Conservation (phyloP, 1,140 invertebrate species). For the Drosophila subpulchrella region DNA sequence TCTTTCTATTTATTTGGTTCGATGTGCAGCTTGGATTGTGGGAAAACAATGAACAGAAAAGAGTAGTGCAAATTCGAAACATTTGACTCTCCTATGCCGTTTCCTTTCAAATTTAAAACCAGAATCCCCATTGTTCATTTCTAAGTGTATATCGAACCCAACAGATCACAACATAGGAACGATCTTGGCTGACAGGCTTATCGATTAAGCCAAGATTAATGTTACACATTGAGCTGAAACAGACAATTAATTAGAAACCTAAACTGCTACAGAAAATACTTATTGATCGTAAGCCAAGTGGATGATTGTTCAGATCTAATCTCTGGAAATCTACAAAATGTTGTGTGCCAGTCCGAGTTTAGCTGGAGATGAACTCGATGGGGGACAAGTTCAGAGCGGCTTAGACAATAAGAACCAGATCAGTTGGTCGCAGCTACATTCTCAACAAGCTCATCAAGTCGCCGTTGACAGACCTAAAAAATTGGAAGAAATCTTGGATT, state of each 20-base stretch:
- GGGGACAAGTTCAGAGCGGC: conserved; percentile 31
- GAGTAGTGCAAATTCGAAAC: conserved; percentile 11
- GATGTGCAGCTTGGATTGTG: conserved; percentile 33
- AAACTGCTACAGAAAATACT: conserved; percentile 36
- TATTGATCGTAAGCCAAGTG: conserved; percentile 46
- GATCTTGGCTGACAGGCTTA: conserved; percentile 33
- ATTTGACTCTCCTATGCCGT: conserved; percentile 24
- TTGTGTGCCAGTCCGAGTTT: conserved; percentile 19
- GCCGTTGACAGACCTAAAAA: conserved; percentile 61
- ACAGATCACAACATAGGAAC: conserved; percentile 26
- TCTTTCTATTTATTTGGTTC: conserved; percentile 27
- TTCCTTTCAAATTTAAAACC: conserved; percentile 33
- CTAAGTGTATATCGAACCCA: conserved; percentile 13
- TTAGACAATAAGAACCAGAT: conserved; percentile 75
- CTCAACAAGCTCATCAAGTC: conserved; percentile 77
- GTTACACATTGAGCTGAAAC: conserved; percentile 38
- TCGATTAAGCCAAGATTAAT: conserved; percentile 46
- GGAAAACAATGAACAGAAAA: conserved; percentile 27
- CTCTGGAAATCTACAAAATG: conserved; percentile 42
- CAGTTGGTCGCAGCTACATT: conserved; percentile 43
- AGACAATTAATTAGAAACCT: conserved; percentile 53
- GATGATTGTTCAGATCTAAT: conserved; percentile 50
- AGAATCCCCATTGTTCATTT: conserved; percentile 40
- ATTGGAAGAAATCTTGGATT: conserved; percentile 48
- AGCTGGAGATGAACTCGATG: conserved; percentile 7